phyloP scores from a whole-genome alignment of 1,140 invertebrate genomes.

The Zaprionus africanus region DNA sequence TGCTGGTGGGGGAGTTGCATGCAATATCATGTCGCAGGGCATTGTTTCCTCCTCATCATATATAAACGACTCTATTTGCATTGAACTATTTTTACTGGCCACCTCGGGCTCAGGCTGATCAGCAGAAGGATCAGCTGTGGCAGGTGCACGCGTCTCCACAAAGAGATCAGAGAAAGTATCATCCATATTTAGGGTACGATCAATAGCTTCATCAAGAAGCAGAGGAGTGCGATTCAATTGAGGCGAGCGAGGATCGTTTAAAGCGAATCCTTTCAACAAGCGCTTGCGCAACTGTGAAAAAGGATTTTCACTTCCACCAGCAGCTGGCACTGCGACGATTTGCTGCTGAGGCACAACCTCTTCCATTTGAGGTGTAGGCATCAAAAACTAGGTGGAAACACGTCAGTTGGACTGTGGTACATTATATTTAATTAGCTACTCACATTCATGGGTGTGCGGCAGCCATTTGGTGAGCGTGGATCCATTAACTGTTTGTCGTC shows the following conservation, averaged over 20 bases:
- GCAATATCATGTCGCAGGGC: slow-evolving; percentile 53
- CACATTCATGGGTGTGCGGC: slow-evolving; percentile 72
- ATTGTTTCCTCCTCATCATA: slow-evolving; percentile 72
- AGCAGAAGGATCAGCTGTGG: not conserved
- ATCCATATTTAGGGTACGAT: slow-evolving; percentile 75
- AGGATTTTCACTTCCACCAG: slow-evolving; percentile 43
- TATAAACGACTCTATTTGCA: slow-evolving; percentile 62
- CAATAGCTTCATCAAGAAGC: slow-evolving; percentile 78
- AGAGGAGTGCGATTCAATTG: slow-evolving; percentile 84
- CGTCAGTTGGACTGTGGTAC: not conserved
- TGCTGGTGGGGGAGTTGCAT: slow-evolving; percentile 34
- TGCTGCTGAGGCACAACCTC: not conserved
- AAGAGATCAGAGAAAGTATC: slow-evolving; percentile 80
- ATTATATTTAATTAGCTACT: slow-evolving; percentile 17
- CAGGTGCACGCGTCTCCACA: slow-evolving; percentile 67
- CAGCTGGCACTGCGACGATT: not conserved
- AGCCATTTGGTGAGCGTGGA: slow-evolving; percentile 73
- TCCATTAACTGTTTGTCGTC: slow-evolving; percentile 56
- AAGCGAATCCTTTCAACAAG: slow-evolving; percentile 69
- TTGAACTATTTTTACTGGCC: slow-evolving; percentile 54
- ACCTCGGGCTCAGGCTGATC: slow-evolving; percentile 29
- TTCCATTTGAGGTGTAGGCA: slow-evolving; percentile 7
- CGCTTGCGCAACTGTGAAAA: slow-evolving; percentile 64
- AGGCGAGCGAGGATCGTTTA: slow-evolving; percentile 85
- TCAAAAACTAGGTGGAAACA: slow-evolving; percentile 38